Evolutionary conservation across 53 echinoderm and acorn worm genomes (phyloP), one percentile per base, ranked within the genome.

Genomic region (Paelopatides confundens): DNA sequence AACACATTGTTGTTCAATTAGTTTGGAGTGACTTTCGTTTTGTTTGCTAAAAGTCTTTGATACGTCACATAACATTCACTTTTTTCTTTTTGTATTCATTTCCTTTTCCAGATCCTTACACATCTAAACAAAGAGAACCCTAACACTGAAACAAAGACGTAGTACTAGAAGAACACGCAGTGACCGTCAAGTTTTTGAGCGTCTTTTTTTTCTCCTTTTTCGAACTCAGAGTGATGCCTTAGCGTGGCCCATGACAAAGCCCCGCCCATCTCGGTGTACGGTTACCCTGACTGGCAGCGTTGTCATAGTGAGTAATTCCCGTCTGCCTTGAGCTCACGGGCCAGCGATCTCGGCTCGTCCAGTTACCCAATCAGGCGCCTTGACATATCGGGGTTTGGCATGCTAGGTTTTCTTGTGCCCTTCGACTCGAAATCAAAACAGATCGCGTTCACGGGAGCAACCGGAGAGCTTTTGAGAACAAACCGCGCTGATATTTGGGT

Each of bases 211-310:
- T 15, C 11, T 76, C 70, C 35, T 30, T 31, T 4, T 31, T 69
- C 32, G 0, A 69, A 69, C 30, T n/a, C n/a, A 21, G 76, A 76
- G 46, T 32, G 82, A 82, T 62, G 82, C 38, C 64, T 65, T 38
- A 39, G 83, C 83, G 39, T 64, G 83, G 83, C 64, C 83, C 83
- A 62, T 35, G 47, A 63, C 84, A 31, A 94, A 92, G 93, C 95
- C 92, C 92, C 98, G 93, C 98, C 98, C 95, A 94, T 82, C 63
- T 28, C 94, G 71, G 95, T 95, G 87, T 98, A 94, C 66, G 88
- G 95, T 98, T 98, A 95, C 98, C 86, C 70, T 98, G 98, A 98
- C 89, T 98, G 98, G 91, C 98, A 89, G 86, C 77, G 98, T 98
- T 94, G 88, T 90, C 92, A 87, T 92, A 88, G 94, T 62, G 91